Percentiles rank a stretch among this genome's conserved stretches.
phyloP scores from a whole-genome alignment of 1,140 invertebrate genomes.

The Rhopalosiphum maidis region DNA sequence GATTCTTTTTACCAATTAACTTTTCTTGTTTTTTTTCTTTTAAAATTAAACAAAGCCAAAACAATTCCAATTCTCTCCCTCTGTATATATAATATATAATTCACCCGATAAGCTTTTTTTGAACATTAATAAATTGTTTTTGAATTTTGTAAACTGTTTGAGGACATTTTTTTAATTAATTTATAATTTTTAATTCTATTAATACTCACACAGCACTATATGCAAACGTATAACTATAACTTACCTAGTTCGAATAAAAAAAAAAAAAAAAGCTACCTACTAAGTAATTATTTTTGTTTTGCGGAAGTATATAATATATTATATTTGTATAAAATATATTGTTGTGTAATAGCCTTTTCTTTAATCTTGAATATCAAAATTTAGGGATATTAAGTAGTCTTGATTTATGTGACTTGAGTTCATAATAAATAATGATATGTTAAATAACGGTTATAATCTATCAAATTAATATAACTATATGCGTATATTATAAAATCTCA shows the following conservation, averaged over 20 bases:
- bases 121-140: conserved; percentile 32
- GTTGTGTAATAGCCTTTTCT: background rate
- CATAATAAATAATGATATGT: background rate
- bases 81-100: background rate
- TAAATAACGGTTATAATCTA: background rate
- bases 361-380: background rate
- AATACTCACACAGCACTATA: background rate
- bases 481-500: background rate
- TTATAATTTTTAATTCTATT: background rate
- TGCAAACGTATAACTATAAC: background rate
- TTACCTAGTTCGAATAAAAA: background rate
- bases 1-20: conserved; percentile 43
- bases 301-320: background rate
- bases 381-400: background rate
- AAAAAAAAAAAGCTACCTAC: background rate
- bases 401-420: background rate
- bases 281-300: background rate
- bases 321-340: background rate
- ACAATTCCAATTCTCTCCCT: background rate
- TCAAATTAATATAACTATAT: background rate
- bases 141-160: background rate
- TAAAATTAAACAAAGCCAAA: conserved; percentile 35
- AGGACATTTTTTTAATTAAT: conserved; percentile 14
- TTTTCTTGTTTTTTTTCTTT: conserved; percentile 42
- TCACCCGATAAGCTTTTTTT: conserved; percentile 11